Evolutionary conservation across 2,797 vertebrate genomes (phyloP).

Genomic region (Moxostoma hubbsi): DNA sequence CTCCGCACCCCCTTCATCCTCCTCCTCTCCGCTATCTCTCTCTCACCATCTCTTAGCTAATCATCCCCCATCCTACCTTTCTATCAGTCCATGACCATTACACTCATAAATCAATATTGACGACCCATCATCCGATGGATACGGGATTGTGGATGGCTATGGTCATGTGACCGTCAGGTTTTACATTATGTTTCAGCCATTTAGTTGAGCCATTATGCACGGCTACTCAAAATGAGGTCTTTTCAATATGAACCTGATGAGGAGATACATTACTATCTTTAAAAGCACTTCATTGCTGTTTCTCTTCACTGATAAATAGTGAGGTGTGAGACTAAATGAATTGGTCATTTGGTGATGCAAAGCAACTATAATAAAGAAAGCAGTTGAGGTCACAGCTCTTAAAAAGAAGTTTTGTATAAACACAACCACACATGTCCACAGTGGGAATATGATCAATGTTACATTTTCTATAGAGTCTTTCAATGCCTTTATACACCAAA

Average conservation of each 20-base stretch:
- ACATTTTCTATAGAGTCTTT: conserved; percentile 8
- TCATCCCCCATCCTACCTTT: conserved; percentile 73
- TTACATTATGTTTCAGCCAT: conserved; percentile 58
- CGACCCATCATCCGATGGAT: conserved; percentile 93
- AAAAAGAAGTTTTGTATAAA: conserved; percentile 41
- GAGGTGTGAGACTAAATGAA: conserved; percentile 38
- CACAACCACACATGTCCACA: conserved; percentile 16
- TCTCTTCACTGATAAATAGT: conserved; percentile 34
- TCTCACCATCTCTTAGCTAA: conserved; percentile 56
- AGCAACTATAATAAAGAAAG: background rate
- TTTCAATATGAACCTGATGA: conserved; percentile 42
- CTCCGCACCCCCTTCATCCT: conserved; percentile 49
- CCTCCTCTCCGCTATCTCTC: conserved; percentile 52
- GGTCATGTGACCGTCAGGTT: conserved; percentile 84
- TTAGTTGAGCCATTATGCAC: conserved; percentile 75
- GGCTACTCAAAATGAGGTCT: conserved; percentile 8
- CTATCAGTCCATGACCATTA: conserved; percentile 92
- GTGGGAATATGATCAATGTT: conserved; percentile 31
- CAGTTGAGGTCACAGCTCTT: conserved; percentile 4
- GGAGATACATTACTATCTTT: conserved; percentile 40
- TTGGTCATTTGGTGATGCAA: conserved; percentile 28
- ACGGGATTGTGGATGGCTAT: conserved; percentile 90
- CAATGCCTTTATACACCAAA: background rate
- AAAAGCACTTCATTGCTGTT: conserved; percentile 45
- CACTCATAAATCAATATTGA: conserved; percentile 99